These are phyloP conservation scores for Ricordea florida DNA, from an alignment of 92 coral and sea anemone genomes.

Conservation along the genomic window DNA sequence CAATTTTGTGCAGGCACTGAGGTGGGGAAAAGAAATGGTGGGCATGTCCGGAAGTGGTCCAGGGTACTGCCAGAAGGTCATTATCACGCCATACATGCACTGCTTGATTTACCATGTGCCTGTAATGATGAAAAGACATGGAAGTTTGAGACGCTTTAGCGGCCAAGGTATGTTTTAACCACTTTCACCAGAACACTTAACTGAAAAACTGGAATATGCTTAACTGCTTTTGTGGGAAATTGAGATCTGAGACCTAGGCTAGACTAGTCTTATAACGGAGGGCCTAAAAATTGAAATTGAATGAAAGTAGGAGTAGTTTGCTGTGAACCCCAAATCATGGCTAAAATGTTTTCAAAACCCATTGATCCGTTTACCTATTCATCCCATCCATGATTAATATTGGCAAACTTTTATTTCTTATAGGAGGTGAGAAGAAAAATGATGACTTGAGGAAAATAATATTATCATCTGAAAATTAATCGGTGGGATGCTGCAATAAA, in stretches of 20 bases:
- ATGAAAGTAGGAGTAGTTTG: too few species aligned
- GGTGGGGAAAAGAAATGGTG: too few species aligned
- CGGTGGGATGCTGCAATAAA: constrained; percentile 14
- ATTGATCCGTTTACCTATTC: neutral
- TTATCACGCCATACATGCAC: neutral
- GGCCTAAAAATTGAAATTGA: too few species aligned
- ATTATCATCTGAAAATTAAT: constrained; percentile 18
- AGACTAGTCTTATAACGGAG: neutral
- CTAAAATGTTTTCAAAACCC: neutral
- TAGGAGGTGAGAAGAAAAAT: constrained; percentile 24
- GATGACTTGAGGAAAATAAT: constrained; percentile 1
- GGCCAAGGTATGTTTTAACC: neutral
- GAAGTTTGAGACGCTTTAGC: neutral
- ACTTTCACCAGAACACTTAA: neutral
- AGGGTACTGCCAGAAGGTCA: neutral
- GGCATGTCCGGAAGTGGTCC: neutral
- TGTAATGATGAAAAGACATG: neutral
- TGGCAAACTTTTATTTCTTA: neutral
- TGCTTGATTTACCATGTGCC: neutral
- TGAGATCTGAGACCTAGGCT: neutral
- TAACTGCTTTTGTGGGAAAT: neutral
- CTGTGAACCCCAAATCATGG: too few species aligned
- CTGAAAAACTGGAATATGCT: neutral
- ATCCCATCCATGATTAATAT: too few species aligned
- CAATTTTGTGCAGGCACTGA: too few species aligned